Percentiles rank a stretch among this genome's conserved stretches.
Conservation (phyloP, 2,888 invertebrate genomes). For the Meiosimyza platycephala region DNA sequence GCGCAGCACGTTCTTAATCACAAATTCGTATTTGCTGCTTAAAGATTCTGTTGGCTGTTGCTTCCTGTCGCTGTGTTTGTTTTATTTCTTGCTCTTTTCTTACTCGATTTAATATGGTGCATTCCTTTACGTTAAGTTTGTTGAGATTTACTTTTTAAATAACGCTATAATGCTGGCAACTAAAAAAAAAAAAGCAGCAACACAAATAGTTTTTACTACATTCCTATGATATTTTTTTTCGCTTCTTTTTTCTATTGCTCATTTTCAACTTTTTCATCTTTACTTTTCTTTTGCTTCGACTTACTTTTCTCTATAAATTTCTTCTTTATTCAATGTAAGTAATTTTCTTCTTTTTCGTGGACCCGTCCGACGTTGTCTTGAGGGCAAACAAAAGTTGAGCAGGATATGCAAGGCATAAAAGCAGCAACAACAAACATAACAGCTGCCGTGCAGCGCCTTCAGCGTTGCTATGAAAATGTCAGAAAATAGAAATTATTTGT, state of each 20-base stretch:
- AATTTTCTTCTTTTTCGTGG: slow-evolving; percentile 1
- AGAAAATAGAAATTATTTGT: slow-evolving; percentile 12
- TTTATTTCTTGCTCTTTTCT: slow-evolving; percentile 6
- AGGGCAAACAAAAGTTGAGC: neutral
- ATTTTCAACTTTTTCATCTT: neutral
- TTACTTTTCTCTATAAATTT: slow-evolving; percentile 17
- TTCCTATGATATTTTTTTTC: neutral
- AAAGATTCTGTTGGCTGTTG: slow-evolving; percentile 20
- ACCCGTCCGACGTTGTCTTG: neutral
- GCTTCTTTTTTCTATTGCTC: neutral
- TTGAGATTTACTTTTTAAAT: slow-evolving; percentile 28
- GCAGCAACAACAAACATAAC: neutral
- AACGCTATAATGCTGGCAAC: neutral
- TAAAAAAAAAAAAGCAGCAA: neutral
- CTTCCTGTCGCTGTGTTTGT: neutral
- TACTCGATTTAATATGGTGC: slow-evolving; percentile 3
- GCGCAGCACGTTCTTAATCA: slow-evolving; percentile 33
- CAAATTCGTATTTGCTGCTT: slow-evolving; percentile 33
- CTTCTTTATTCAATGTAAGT: slow-evolving; percentile 20
- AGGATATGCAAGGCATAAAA: slow-evolving; percentile 8
- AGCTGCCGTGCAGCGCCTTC: no score
- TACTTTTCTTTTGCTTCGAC: neutral
- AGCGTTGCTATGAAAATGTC: slow-evolving; percentile 14
- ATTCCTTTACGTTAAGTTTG: slow-evolving; percentile 17
- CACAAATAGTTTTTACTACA: slow-evolving; percentile 17